Evolutionary conservation across 2,888 invertebrate species (phyloP).

Genomic region (Prosapia bicincta): DNA sequence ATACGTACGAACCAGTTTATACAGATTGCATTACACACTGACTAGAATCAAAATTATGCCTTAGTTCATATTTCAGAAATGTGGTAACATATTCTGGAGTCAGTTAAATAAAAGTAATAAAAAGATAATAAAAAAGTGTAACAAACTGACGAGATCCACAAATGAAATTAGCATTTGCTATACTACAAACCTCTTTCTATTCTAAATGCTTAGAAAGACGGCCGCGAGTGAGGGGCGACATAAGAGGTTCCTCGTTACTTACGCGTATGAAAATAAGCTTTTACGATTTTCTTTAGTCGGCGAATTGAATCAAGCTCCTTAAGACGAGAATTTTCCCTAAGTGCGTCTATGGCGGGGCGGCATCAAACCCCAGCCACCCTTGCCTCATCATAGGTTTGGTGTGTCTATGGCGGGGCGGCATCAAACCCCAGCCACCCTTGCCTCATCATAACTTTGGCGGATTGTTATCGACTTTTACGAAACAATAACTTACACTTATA

Average conservation of each 20-base stretch:
- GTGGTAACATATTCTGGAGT: too few relatives aligned
- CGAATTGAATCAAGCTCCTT: neutral
- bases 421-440: neutral
- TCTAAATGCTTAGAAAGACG: neutral
- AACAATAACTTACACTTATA: neutral
- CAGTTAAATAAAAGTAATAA: too few relatives aligned
- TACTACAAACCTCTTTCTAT: neutral
- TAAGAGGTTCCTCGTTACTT: neutral
- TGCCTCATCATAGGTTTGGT: neutral
- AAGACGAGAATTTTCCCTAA: slow-evolving; percentile 2
- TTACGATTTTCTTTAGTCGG: neutral
- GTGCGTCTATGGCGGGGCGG: neutral
- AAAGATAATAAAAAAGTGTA: too few relatives aligned
- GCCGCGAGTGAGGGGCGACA: neutral
- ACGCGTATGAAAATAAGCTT: neutral
- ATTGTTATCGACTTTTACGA: neutral
- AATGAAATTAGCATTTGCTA: too few relatives aligned
- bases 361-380: neutral
- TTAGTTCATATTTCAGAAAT: too few relatives aligned
- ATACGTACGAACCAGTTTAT: too few relatives aligned
- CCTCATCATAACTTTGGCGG: neutral
- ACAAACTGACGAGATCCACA: too few relatives aligned
- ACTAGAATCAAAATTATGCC: too few relatives aligned
- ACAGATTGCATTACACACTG: too few relatives aligned
- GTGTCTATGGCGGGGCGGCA: neutral